These are phyloP conservation scores for Xanthorhoe designata DNA, from an alignment of 2,888 invertebrate genomes.

Conservation along the genomic window DNA sequence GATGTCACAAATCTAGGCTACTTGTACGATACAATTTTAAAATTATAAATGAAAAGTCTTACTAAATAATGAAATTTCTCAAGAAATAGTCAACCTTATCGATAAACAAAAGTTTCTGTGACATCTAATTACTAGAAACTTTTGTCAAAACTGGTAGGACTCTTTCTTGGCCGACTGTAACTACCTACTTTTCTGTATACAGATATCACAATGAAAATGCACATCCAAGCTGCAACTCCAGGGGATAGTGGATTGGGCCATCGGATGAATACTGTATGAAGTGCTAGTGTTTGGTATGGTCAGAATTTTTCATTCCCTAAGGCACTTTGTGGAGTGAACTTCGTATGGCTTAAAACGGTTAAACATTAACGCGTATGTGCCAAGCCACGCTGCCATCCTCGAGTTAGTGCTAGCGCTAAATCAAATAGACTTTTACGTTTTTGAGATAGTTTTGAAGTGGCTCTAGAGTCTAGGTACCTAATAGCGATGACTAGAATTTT, in stretches of 20 bases:
- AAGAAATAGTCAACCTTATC: too few relatives aligned
- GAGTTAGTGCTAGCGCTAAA: constrained; percentile 24
- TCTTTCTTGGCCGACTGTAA: too few relatives aligned
- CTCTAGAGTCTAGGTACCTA: too few relatives aligned
- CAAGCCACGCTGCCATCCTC: constrained; percentile 20
- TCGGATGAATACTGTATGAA: constrained; percentile 57
- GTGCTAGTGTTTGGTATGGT: constrained; percentile 43
- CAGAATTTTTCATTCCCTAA: constrained; percentile 51
- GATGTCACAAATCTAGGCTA: constrained; percentile 1
- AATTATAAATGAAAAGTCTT: too few relatives aligned
- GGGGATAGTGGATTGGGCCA: constrained; percentile 53
- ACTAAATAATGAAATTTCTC: too few relatives aligned
- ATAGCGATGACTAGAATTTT: too few relatives aligned
- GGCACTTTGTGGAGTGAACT: constrained; percentile 37
- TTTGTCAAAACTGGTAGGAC: too few relatives aligned
- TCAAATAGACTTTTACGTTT: constrained; percentile 26
- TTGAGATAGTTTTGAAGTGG: background rate
- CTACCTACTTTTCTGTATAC: constrained; percentile 21
- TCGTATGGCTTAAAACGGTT: constrained; percentile 39
- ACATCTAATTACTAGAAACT: too few relatives aligned
- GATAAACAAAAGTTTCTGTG: too few relatives aligned
- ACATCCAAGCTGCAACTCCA: constrained; percentile 44
- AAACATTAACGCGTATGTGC: constrained; percentile 42
- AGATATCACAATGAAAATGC: constrained; percentile 46
- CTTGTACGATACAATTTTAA: background rate